Evolutionary conservation across 1,140 invertebrate genomes (phyloP).

Genomic region (Megathymus violae): DNA sequence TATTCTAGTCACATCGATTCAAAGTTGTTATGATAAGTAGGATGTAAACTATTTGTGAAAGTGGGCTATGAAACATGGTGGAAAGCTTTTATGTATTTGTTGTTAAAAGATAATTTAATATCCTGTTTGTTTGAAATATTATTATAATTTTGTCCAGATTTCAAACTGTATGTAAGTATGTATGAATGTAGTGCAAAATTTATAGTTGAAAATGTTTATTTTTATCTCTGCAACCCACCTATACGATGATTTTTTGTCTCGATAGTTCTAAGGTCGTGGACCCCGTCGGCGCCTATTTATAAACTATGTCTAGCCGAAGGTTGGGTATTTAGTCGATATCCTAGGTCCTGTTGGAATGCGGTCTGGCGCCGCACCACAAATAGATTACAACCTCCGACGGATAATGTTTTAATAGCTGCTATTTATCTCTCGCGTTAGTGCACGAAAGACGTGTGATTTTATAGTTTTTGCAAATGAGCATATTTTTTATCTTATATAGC

Average conservation of each 20-base stretch:
- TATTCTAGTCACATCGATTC: slow-evolving; percentile 62
- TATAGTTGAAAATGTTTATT: slow-evolving; percentile 24
- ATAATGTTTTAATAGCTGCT: slow-evolving; percentile 22
- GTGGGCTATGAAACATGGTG: slow-evolving; percentile 47
- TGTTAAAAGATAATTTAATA: slow-evolving; percentile 12
- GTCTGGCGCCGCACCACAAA: slow-evolving; percentile 73
- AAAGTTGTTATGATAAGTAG: slow-evolving; percentile 64
- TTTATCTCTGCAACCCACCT: slow-evolving; percentile 25
- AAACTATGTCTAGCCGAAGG: slow-evolving; percentile 52
- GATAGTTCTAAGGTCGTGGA: slow-evolving; percentile 48
- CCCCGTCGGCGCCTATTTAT: slow-evolving; percentile 63
- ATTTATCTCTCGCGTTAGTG: neutral
- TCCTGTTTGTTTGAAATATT: slow-evolving; percentile 1
- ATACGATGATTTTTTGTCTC: slow-evolving; percentile 25
- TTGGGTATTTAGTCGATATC: slow-evolving; percentile 69
- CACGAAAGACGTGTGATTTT: neutral
- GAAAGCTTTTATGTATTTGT: slow-evolving; percentile 16
- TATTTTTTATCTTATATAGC: slow-evolving; percentile 38
- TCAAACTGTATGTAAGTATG: slow-evolving; percentile 41
- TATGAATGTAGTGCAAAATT: slow-evolving; percentile 2
- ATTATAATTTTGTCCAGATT: neutral
- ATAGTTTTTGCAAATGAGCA: neutral
- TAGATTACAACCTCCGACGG: slow-evolving; percentile 58
- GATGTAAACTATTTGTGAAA: slow-evolving; percentile 76
- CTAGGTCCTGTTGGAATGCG: slow-evolving; percentile 74